Evolutionary conservation across 2,797 vertebrate genomes (phyloP).

Genomic region (Protosalanx chinensis): DNA sequence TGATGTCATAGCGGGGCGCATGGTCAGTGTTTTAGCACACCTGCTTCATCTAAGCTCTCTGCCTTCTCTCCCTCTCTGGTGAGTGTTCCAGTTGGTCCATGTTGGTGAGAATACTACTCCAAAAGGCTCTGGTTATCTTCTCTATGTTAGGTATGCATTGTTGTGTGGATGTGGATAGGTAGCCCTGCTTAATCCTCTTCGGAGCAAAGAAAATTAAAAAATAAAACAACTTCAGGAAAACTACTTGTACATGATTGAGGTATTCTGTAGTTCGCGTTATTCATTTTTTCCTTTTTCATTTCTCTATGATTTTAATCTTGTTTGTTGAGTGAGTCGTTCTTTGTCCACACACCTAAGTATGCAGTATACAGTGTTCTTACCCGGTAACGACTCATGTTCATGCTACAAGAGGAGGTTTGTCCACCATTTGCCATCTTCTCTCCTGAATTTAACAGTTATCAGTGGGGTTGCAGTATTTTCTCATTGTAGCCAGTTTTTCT

Average conservation of each 20-base stretch:
- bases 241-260: constrained; percentile 47
- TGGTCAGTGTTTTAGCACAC: constrained; percentile 36
- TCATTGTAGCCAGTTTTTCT: constrained; percentile 79
- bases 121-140: constrained; percentile 63
- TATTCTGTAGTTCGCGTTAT: constrained; percentile 35
- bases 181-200: constrained; percentile 44
- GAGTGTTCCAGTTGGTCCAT: constrained; percentile 22
- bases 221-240: constrained; percentile 55
- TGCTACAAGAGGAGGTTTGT: constrained; percentile 66
- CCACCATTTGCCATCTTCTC: constrained; percentile 66
- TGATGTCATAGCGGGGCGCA: constrained; percentile 26
- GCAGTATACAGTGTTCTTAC: constrained; percentile 56
- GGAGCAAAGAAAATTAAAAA: constrained; percentile 33
- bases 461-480: constrained; percentile 79
- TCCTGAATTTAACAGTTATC: constrained; percentile 71
- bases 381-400: constrained; percentile 47
- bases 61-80: constrained; percentile 24
- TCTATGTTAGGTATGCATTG: constrained; percentile 63
- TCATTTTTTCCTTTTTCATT: constrained; percentile 34
- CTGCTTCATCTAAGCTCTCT: constrained; percentile 32
- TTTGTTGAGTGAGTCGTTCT: constrained; percentile 59
- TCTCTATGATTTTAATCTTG: constrained; percentile 26
- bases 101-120: constrained; percentile 29
- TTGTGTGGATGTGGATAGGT: constrained; percentile 64
- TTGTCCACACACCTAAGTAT: constrained; percentile 49